Percentiles rank a stretch among this genome's conserved stretches.
Conservation (phyloP, 2,888 invertebrate species). For the Chirona hameri region DNA sequence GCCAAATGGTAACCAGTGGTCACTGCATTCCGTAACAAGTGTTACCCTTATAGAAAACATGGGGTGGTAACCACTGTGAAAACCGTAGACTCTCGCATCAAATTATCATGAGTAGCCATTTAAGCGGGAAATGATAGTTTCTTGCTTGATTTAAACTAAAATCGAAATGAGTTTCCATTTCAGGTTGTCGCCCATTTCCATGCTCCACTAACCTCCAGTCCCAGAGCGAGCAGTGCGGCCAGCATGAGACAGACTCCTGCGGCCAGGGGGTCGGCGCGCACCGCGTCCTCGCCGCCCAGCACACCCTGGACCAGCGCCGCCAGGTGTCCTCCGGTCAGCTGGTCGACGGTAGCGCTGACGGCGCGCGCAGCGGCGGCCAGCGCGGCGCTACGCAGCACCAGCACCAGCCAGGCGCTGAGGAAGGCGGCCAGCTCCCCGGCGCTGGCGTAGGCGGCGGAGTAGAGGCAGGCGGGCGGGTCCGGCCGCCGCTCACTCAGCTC, state of each 20-base stretch:
- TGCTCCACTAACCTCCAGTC: background rate
- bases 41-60: no score
- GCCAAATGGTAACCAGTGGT: no score
- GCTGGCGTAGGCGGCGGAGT: background rate
- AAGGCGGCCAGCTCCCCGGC: constrained; percentile 5
- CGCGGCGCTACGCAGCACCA: background rate
- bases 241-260: background rate
- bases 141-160: no score
- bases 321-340: background rate
- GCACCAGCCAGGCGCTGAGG: background rate
- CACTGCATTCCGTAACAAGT: no score
- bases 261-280: background rate
- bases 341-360: constrained; percentile 22
- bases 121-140: no score
- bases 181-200: no score
- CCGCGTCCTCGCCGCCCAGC: background rate
- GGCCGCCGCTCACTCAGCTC: background rate
- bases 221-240: background rate
- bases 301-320: background rate
- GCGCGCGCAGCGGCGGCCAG: background rate
- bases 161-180: no score
- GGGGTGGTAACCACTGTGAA: no score
- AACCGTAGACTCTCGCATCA: no score
- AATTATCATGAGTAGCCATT: no score
- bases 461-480: background rate